Conservation (phyloP, 2,113 vertebrate genomes). For the Hystrix cristata region DNA sequence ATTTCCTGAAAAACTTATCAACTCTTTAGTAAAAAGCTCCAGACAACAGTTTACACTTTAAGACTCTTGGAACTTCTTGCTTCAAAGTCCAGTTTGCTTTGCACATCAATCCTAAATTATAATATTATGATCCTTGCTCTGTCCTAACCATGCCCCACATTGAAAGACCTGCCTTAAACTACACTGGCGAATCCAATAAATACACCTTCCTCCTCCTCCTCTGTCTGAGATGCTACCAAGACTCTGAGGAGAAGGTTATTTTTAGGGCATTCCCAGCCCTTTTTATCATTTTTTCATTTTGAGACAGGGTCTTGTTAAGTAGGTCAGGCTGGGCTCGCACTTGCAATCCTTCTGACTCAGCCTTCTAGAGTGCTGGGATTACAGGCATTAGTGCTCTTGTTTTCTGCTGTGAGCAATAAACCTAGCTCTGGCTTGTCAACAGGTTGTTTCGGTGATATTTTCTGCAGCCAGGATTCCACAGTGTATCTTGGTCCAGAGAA, state of each 20-base stretch:
- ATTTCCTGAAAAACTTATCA: background rate
- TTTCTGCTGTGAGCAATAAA: background rate
- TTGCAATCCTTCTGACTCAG: background rate
- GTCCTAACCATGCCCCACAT: background rate
- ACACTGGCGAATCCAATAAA: background rate
- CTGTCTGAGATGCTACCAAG: background rate
- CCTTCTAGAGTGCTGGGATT: background rate
- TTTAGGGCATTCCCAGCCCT: background rate
- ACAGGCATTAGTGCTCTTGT: background rate
- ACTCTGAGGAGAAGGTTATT: background rate
- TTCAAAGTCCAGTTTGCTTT: constrained; percentile 23
- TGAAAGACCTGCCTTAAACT: background rate
- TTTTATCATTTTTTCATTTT: background rate
- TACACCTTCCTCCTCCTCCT: background rate
- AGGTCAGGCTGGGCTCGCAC: background rate
- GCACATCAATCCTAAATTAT: background rate
- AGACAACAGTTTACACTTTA: background rate
- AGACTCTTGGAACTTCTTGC: background rate
- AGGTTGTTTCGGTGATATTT: background rate
- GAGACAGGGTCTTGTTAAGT: background rate
- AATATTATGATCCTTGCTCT: background rate
- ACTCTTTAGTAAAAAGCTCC: constrained; percentile 32
- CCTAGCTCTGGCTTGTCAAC: background rate
- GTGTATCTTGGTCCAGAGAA: background rate
- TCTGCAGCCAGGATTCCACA: background rate